Conservation (phyloP, 2,113 vertebrate species). For the Ciconia boyciana region DNA sequence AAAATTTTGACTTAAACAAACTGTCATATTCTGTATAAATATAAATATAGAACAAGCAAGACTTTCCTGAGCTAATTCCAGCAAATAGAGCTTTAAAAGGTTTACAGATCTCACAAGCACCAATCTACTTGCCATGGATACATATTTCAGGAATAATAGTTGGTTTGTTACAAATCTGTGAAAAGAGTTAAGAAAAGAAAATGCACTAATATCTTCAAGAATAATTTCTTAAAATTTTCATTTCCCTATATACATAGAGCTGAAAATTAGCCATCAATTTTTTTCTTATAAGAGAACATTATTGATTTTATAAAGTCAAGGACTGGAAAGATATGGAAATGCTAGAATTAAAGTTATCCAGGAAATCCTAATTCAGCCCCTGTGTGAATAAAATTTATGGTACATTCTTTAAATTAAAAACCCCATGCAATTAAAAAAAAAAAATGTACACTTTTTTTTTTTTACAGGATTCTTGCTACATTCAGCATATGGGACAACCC, state of each 20-base stretch:
- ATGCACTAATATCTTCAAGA: not conserved
- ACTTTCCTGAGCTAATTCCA: not conserved
- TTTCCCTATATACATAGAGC: not conserved
- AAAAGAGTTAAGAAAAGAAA: not conserved
- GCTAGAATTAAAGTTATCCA: not conserved
- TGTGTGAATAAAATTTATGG: not conserved
- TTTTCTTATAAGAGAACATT: not conserved
- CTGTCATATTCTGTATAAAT: not conserved
- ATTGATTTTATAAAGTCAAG: not conserved
- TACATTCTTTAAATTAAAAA: not conserved
- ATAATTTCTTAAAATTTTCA: not conserved
- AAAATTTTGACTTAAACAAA: conserved; percentile 70
- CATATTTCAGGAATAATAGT: not conserved
- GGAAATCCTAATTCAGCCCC: not conserved
- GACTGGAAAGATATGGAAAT: not conserved
- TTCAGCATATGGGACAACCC: not conserved
- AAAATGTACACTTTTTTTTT: not conserved
- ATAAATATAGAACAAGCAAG: not conserved
- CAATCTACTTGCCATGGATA: not conserved
- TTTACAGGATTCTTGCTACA: not conserved
- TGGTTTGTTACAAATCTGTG: not conserved
- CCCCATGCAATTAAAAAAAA: not conserved
- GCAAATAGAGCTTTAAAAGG: not conserved
- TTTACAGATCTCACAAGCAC: not conserved
- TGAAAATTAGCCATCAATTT: not conserved